Base-by-base conservation (phyloP, 2,888 invertebrate genomes). In the Yponomeuta malinellus region DNA sequence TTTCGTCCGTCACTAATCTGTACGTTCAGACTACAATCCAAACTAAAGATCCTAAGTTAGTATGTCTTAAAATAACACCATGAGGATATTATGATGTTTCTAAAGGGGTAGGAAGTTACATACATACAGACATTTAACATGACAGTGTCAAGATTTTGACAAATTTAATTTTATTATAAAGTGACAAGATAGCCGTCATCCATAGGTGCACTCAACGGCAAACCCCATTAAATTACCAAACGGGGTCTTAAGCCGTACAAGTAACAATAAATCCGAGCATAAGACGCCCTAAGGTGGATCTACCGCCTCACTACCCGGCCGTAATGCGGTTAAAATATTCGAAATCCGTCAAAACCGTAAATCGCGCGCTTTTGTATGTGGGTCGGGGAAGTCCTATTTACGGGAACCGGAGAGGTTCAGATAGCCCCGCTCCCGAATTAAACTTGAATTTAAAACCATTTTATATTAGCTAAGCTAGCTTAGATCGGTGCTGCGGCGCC, bases 401-500 rank as follows among this genome's bases (percentile, higher is more conserved):
- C 86, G 87, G 83, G 80, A 80, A 80, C 81, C 81, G 78, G 82
- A 78, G 85, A 86, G 88, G 85, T 83, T 86, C 83, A 90, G 91
- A 91, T 90, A 91, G 88, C 87, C 15, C 87, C 72, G 68, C 72
- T 59, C 73, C 72, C 83, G 89, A 91, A 91, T 91, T 91, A 91
- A 91, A 90, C 89, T 90, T 89, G 89, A 91, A 91, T 91, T 92
- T 92, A 91, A 92, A 92, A 91, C 92, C 92, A 91, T 92, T 92
- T 92, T 92, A 92, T 92, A 92, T 92, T 92, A 92, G 91, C 90
- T 90, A 89, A 91, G 92, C 92, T 89, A 89, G 90, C 89, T 91
- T 90, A 92, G 92, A 92, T 92, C 91, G 89, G 86, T 87, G 85
- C 85, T 90, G 88, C 86, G 93, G 92, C 90, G 93, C 91, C 93